Evolutionary conservation across 30 jellyfish, hydroid and myxozoan species (phyloP).

Genomic region (Chironex yamaguchii): DNA sequence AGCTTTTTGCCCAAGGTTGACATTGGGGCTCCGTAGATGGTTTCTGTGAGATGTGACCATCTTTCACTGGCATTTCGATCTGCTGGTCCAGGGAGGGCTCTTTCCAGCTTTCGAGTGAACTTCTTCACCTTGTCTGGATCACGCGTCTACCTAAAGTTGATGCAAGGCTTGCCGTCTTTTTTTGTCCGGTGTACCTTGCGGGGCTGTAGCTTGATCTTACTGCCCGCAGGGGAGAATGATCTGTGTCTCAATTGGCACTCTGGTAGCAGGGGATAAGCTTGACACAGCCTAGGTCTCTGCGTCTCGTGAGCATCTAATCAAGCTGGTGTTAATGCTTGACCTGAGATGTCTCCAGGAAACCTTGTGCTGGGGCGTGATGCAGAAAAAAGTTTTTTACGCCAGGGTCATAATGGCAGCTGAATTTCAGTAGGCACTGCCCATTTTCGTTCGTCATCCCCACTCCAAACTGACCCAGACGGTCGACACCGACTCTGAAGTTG

Average conservation of each 20-base stretch:
- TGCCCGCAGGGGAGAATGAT: background rate
- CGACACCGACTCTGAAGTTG: no score
- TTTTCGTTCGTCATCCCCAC: no score
- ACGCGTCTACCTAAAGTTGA: background rate
- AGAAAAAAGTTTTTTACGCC: background rate
- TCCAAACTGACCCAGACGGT: no score
- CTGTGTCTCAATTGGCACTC: background rate
- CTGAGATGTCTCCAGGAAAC: background rate
- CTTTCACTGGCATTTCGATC: no score
- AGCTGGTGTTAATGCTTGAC: background rate
- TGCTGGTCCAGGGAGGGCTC: background rate
- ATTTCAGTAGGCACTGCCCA: no score
- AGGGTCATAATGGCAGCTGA: no score
- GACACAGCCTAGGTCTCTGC: background rate
- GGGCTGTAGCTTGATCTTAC: background rate
- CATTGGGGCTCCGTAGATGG: no score
- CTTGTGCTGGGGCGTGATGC: background rate
- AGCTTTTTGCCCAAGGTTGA: no score
- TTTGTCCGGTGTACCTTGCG: background rate
- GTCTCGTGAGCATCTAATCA: no score
- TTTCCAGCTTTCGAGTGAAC: background rate
- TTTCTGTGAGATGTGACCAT: no score
- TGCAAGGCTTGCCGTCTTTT: background rate
- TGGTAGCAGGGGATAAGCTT: background rate
- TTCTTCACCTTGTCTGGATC: background rate